Base-by-base conservation (phyloP, 2,797 vertebrate genomes). In the Denticeps clupeoides region DNA sequence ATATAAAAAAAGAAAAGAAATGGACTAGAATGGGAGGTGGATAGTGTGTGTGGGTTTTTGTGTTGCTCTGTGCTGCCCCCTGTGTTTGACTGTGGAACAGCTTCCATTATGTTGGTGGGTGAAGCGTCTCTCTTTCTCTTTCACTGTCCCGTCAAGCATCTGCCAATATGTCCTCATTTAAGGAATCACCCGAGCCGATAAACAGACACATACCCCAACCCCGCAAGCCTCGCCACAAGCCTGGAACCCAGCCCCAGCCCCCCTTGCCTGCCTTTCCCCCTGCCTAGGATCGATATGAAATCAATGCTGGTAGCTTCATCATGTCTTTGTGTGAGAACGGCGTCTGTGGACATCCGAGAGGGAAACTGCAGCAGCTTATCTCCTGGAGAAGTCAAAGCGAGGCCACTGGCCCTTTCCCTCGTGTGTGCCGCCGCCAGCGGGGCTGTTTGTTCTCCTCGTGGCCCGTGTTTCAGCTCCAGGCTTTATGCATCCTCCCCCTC, bases 81-180 rank as follows among this genome's bases (percentile, higher is more conserved):
- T 21, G 21, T 21, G 4, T 21, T 9, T 28, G 3, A 10, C 10
- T 6, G 11, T n/a, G n/a, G n/a, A n/a, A n/a, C n/a, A n/a, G n/a
- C n/a, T n/a, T n/a, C n/a, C n/a, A n/a, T n/a, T n/a, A n/a, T n/a
- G n/a, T n/a, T n/a, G n/a, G n/a, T n/a, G n/a, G n/a, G n/a, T n/a
- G n/a, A n/a, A n/a, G n/a, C n/a, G n/a, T 38, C 4, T 38, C 5
- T 4, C 10, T 5, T 16, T 7, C 18, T 21, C 9, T 4, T 37
- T 45, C 51, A 62, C 49, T 6, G 13, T 46, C 56, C 29, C 51
- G 49, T 54, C 53, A 63, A 60, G 26, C 53, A 55, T 55, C 68
- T 70, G 69, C 66, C 69, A 65, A 56, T 58, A 51, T 21, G 62
- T 68, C 57, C 64, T 65, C 63, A 45, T 65, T 73, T 67, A 60